These are phyloP conservation scores for Sandelia bainsii DNA, from an alignment of 2,797 vertebrate genomes.

Conservation along the genomic window DNA sequence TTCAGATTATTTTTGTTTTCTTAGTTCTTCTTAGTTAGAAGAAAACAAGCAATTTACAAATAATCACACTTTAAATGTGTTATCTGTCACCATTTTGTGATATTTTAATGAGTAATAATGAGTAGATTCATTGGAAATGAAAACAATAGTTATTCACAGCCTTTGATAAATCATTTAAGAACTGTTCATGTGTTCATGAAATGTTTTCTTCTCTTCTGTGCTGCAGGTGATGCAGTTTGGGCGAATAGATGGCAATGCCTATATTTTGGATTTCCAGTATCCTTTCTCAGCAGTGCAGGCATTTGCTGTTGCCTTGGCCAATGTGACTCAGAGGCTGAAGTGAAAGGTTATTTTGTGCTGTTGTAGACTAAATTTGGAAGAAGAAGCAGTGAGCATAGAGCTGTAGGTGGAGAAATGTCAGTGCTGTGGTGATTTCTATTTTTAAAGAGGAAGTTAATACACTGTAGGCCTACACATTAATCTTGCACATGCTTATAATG, in stretches of 20 bases:
- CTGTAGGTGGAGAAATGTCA: conserved; percentile 5
- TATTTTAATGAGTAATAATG: not conserved
- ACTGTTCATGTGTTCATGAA: conserved; percentile 56
- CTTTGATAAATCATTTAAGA: not conserved
- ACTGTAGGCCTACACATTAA: not conserved
- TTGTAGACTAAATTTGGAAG: conserved; percentile 80
- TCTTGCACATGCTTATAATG: conserved; percentile 35
- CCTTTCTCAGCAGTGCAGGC: conserved; percentile 99
- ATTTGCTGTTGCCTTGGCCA: conserved; percentile 98
- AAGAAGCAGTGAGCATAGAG: conserved; percentile 61
- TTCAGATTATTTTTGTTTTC: not conserved
- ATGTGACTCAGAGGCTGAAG: conserved; percentile 98
- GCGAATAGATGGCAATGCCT: conserved; percentile 97
- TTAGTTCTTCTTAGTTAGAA: not conserved
- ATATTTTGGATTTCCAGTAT: conserved; percentile 99
- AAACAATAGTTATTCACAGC: not conserved
- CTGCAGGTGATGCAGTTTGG: conserved; percentile 99
- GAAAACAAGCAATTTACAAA: not conserved
- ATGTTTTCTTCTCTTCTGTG: conserved; percentile 50
- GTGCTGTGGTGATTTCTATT: conserved; percentile 10
- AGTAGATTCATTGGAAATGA: not conserved
- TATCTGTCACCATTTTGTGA: not conserved
- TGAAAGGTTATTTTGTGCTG: conserved; percentile 73
- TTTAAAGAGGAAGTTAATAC: conserved; percentile 11
- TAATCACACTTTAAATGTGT: not conserved